Evolutionary conservation across 2,113 vertebrate species (phyloP), one percentile per base, ranked within the genome.

Genomic region (Cnemophilus loriae): DNA sequence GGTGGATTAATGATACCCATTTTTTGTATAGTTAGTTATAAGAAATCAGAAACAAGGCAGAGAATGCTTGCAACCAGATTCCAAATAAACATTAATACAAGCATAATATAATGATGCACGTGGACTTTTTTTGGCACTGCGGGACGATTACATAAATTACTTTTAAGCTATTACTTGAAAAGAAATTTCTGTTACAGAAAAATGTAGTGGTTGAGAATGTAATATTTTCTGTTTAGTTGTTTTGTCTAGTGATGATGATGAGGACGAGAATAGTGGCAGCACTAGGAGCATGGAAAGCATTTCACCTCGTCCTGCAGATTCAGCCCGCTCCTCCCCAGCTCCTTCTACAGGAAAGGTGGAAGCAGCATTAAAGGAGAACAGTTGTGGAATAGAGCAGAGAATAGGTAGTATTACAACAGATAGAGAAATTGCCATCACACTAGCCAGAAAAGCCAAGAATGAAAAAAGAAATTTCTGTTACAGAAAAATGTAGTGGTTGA

Each of bases 181-280:
- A 93, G 11, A 87, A 87, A 77, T 71, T 81, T 61, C 73, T 97
- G 69, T 93, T 82, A 73, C 32, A 76, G 41, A 73, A 81, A 90
- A 93, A 55, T 76, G 30, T 95, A 97, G 93, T 83, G 73, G 47
- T 79, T 96, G 89, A 95, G 91, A 83, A 74, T 91, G 90, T 95
- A 85, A 55, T 76, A 57, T 96, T 96, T 97, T 96, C 73, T 84
- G 97, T 96, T n/a, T 96, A 99, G 99, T 99, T 93, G 98, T 99
- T 91, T 97, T 99, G 95, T 99, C 99, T 96, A 99, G 99, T 79
- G 98, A 98, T 91, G 98, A 99, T 70, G 99, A 99, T 15, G 98
- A 98, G 0, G 98, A 99, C 2, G 97, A 91, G 93, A 98, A 98
- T 96, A 99, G 98, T 17, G 98, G 98, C 76, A 99, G 98, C 67